A percentile compares a stretch with the other conserved stretches of the same genome.
phyloP scores from a whole-genome alignment of 2,113 vertebrate genomes.

The Enhydra lutris region DNA sequence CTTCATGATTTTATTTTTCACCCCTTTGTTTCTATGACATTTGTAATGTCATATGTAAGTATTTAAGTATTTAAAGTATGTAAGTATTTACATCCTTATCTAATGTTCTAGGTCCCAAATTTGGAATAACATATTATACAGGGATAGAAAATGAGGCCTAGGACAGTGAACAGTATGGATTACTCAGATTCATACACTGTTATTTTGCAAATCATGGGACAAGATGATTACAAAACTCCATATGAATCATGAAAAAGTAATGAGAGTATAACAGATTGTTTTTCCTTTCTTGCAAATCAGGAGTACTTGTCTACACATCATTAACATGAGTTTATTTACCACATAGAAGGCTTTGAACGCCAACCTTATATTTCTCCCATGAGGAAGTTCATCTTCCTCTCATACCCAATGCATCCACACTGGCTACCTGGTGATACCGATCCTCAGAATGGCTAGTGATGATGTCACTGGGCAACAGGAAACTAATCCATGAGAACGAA shows the following conservation, averaged over 20 bases:
- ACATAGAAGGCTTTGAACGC: background rate
- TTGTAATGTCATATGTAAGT: too few species aligned
- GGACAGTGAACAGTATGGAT: background rate
- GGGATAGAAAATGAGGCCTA: background rate
- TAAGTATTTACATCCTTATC: background rate
- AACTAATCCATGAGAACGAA: background rate
- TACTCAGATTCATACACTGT: background rate
- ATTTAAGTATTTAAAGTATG: too few species aligned
- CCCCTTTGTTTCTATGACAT: background rate
- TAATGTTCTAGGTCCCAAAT: background rate
- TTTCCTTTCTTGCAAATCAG: background rate
- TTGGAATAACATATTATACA: background rate
- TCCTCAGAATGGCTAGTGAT: background rate
- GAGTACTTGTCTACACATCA: background rate
- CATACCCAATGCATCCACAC: background rate
- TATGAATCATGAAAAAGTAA: background rate
- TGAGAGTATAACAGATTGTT: background rate
- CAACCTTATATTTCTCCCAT: background rate
- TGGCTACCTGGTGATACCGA: accelerated
- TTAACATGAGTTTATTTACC: background rate
- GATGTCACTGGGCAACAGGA: background rate
- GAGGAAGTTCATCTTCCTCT: background rate
- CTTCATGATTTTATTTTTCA: background rate
- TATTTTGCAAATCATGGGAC: background rate
- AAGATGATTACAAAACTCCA: background rate